phyloP scores from a whole-genome alignment of 1,140 invertebrate species.

The Sarcophaga bullata region DNA sequence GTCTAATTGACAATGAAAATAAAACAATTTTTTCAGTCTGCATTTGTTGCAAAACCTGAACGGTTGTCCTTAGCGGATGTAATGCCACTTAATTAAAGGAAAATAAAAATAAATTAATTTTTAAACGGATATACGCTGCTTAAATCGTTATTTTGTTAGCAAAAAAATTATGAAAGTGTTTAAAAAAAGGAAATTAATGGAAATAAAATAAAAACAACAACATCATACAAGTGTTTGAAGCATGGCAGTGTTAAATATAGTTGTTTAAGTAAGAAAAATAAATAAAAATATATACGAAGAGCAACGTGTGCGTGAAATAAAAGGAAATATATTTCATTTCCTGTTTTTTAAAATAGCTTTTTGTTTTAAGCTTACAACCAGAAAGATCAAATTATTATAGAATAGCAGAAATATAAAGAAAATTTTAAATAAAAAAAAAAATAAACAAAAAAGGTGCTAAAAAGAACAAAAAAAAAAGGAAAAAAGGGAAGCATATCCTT shows the following conservation, averaged over 20 bases:
- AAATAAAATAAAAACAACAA: neutral
- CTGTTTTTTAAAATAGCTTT: neutral
- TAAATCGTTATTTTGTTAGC: neutral
- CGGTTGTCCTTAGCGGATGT: slow-evolving; percentile 4
- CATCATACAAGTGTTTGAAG: neutral
- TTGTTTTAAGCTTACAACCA: too few species aligned
- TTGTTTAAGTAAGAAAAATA: neutral
- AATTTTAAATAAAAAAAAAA: neutral
- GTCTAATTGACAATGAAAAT: neutral
- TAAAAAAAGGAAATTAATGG: neutral
- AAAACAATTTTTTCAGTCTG: neutral
- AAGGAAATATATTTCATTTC: slow-evolving; percentile 20
- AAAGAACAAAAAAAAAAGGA: neutral
- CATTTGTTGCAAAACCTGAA: slow-evolving; percentile 18
- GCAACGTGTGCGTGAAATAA: neutral
- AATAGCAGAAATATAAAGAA: too few species aligned
- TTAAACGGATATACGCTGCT: neutral
- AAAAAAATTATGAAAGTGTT: too few species aligned
- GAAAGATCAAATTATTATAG: too few species aligned
- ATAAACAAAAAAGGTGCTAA: neutral
- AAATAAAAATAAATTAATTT: too few species aligned
- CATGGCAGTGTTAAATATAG: neutral
- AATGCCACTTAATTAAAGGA: neutral
- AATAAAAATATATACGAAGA: neutral
- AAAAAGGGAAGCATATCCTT: too few species aligned